Evolutionary conservation across 2,797 vertebrate genomes (phyloP).

Genomic region (Notoglanidium macrostoma): DNA sequence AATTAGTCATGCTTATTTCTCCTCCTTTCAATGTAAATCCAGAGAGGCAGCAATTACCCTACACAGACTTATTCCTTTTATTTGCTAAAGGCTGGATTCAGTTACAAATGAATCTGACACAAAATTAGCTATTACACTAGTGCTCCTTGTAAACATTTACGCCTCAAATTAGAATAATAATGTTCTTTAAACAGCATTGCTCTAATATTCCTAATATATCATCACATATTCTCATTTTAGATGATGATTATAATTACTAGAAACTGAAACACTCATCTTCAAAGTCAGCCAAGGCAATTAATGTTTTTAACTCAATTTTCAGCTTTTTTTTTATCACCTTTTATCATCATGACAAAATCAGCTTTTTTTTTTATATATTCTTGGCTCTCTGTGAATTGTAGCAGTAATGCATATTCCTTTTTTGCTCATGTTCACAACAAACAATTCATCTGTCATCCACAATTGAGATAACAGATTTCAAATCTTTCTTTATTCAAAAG

Average conservation of each 20-base stretch:
- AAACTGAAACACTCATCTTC: background rate
- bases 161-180: background rate
- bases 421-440: background rate
- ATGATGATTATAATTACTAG: background rate
- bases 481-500: too few relatives aligned
- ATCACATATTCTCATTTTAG: background rate
- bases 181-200: background rate
- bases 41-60: background rate
- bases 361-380: background rate
- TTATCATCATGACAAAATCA: too few relatives aligned
- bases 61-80: background rate
- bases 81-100: background rate
- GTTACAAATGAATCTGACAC: background rate
- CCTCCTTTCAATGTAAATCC: background rate
- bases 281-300: background rate
- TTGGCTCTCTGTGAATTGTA: background rate
- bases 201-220: background rate
- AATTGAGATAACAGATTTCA: background rate
- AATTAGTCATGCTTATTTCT: too few relatives aligned
- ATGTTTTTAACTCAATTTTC: background rate
- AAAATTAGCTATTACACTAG: background rate
- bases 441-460: background rate
- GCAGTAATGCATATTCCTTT: background rate
- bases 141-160: background rate
- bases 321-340: too few relatives aligned